Evolutionary conservation across 2,888 invertebrate genomes (phyloP).

Genomic region (Isotomurus palustris): DNA sequence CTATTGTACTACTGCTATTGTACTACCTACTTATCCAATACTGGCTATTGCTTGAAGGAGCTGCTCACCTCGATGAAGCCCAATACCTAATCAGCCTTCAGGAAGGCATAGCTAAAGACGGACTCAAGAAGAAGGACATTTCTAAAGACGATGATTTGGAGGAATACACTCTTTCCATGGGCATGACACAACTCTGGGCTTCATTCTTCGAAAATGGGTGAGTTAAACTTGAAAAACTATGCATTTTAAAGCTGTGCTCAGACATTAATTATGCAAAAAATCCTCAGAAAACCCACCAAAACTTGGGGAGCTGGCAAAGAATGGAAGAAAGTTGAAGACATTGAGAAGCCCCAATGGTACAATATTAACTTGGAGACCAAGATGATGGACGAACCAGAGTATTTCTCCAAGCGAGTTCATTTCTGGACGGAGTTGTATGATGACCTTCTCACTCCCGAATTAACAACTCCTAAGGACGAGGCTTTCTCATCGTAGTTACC

Average conservation of each 20-base stretch:
- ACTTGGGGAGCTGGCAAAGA: slow-evolving; percentile 34
- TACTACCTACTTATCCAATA: too few relatives aligned
- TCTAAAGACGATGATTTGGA: slow-evolving; percentile 13
- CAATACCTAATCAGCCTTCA: slow-evolving; percentile 23
- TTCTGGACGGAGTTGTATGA: slow-evolving; percentile 25
- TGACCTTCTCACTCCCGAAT: slow-evolving; percentile 27
- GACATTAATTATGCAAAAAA: too few relatives aligned
- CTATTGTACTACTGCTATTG: too few relatives aligned
- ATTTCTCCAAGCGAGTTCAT: slow-evolving; percentile 16
- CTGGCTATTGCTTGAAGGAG: too few relatives aligned
- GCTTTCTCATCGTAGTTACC: too few relatives aligned
- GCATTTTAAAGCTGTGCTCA: neutral
- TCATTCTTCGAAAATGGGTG: slow-evolving; percentile 35
- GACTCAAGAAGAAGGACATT: slow-evolving; percentile 16
- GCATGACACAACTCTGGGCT: slow-evolving; percentile 23
- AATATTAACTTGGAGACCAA: slow-evolving; percentile 11
- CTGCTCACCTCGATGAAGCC: slow-evolving; percentile 29
- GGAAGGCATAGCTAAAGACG: neutral
- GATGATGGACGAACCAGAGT: slow-evolving; percentile 16
- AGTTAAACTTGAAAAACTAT: neutral
- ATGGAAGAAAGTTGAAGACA: slow-evolving; percentile 28
- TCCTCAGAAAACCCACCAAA: slow-evolving; percentile 37
- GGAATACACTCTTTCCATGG: slow-evolving; percentile 22
- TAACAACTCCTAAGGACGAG: slow-evolving; percentile 17
- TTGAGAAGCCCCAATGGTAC: slow-evolving; percentile 16